A percentile compares a stretch with the other conserved stretches of the same genome.
phyloP scores from a whole-genome alignment of 2,113 vertebrate species.

The Otocyon megalotis region DNA sequence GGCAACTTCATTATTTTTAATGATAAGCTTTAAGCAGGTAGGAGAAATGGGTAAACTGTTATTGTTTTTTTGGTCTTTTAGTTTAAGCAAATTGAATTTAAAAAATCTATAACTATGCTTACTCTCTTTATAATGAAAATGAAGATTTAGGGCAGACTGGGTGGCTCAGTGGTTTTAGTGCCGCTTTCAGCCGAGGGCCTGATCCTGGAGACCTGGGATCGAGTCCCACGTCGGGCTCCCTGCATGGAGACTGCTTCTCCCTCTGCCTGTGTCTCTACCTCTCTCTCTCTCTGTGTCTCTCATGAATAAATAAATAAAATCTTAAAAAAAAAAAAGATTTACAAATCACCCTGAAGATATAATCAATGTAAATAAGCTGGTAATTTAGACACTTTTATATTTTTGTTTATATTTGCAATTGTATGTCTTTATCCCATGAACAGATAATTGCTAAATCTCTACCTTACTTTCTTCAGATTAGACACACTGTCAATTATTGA shows the following conservation, averaged over 20 bases:
- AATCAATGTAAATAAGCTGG: background rate
- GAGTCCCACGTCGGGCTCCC: too few relatives aligned
- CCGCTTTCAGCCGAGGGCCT: too few relatives aligned
- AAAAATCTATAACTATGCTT: constrained; percentile 3
- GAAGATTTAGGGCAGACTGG: constrained; percentile 10
- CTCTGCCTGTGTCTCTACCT: too few relatives aligned
- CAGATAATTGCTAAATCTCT: constrained; percentile 27
- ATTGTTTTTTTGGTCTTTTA: background rate
- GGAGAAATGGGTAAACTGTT: background rate
- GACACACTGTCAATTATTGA: constrained; percentile 20
- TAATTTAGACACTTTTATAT: constrained; percentile 43
- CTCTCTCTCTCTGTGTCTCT: too few relatives aligned
- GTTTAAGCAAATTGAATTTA: background rate
- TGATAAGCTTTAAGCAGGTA: constrained; percentile 24
- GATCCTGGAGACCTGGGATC: too few relatives aligned
- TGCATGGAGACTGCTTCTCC: too few relatives aligned
- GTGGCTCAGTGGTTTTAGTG: too few relatives aligned
- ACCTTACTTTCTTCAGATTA: constrained; percentile 43
- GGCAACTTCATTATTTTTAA: constrained; percentile 49
- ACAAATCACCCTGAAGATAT: background rate
- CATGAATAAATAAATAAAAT: too few relatives aligned
- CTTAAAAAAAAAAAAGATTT: constrained; percentile 14
- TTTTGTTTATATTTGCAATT: constrained; percentile 32
- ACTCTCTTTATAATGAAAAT: background rate
- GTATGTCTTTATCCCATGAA: background rate